Percentiles rank a stretch among this genome's conserved stretches.
These are phyloP conservation scores for Danio choprae DNA, from an alignment of 2,797 vertebrate species.

Conservation along the genomic window DNA sequence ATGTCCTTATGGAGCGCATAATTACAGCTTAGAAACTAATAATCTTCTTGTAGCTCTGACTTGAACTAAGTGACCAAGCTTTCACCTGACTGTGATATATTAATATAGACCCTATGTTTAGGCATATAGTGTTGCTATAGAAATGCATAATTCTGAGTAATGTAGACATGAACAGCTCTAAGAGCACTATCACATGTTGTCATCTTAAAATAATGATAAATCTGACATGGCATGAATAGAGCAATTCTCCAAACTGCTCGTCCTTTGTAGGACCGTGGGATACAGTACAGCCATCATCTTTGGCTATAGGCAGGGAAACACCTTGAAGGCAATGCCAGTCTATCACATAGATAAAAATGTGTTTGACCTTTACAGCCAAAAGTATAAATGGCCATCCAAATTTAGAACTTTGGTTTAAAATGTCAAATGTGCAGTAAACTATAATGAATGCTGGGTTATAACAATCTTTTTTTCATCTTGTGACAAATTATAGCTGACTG, in stretches of 20 bases:
- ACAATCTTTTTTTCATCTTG: neutral
- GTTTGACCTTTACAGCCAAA: slow-evolving; percentile 2
- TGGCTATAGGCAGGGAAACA: neutral
- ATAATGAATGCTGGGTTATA: neutral
- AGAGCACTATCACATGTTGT: too few relatives aligned
- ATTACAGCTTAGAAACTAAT: too few relatives aligned
- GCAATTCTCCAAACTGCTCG: neutral
- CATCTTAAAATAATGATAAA: too few relatives aligned
- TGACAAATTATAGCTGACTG: neutral
- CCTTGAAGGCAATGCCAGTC: neutral
- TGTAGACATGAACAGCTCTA: too few relatives aligned
- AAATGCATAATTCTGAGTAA: too few relatives aligned
- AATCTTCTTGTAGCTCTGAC: too few relatives aligned
- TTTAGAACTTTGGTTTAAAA: neutral
- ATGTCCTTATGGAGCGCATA: too few relatives aligned
- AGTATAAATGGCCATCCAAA: neutral
- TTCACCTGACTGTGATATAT: too few relatives aligned
- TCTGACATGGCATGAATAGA: too few relatives aligned
- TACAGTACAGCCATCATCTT: neutral
- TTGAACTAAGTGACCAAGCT: too few relatives aligned
- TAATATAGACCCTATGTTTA: too few relatives aligned
- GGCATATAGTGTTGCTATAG: too few relatives aligned
- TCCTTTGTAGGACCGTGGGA: neutral
- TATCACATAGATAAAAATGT: neutral
- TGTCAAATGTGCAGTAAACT: neutral